A percentile compares a stretch with the other conserved stretches of the same genome.
These are phyloP conservation scores for Aproaerema taeniolella DNA, from an alignment of 2,888 invertebrate species.

Conservation along the genomic window DNA sequence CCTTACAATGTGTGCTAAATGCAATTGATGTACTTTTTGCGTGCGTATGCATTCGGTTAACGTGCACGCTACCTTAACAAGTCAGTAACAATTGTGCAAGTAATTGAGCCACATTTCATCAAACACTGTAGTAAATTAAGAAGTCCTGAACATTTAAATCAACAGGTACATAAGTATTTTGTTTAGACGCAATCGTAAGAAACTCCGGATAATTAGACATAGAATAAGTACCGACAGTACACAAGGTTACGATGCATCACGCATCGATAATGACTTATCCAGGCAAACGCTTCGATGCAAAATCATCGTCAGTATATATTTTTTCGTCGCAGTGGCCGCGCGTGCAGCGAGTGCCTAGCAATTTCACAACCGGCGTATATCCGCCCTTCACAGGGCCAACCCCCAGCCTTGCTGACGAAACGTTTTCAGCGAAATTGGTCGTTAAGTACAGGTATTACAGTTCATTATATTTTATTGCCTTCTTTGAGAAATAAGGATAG, in stretches of 20 bases:
- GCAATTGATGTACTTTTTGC: too few relatives aligned
- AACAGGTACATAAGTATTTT: too few relatives aligned
- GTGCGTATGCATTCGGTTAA: too few relatives aligned
- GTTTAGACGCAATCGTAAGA: too few relatives aligned
- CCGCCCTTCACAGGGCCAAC: neutral
- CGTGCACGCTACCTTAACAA: too few relatives aligned
- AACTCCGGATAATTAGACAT: neutral
- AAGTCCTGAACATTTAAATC: too few relatives aligned
- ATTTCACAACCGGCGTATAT: neutral
- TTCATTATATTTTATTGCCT: too few relatives aligned
- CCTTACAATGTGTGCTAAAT: too few relatives aligned
- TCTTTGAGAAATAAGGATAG: too few relatives aligned
- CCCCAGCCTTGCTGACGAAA: neutral
- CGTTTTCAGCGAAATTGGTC: conserved; percentile 3
- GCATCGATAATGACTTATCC: conserved; percentile 3
- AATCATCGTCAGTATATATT: conserved; percentile 10
- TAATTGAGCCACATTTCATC: too few relatives aligned
- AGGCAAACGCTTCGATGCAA: neutral
- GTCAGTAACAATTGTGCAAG: too few relatives aligned
- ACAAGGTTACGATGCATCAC: conserved; percentile 6
- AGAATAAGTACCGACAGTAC: neutral
- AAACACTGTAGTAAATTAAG: too few relatives aligned
- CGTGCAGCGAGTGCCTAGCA: neutral
- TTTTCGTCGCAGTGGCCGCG: conserved; percentile 4
- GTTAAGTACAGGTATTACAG: conserved; percentile 1